phyloP scores from a whole-genome alignment of 2,113 vertebrate genomes.

The Nerophis lumbriciformis region DNA sequence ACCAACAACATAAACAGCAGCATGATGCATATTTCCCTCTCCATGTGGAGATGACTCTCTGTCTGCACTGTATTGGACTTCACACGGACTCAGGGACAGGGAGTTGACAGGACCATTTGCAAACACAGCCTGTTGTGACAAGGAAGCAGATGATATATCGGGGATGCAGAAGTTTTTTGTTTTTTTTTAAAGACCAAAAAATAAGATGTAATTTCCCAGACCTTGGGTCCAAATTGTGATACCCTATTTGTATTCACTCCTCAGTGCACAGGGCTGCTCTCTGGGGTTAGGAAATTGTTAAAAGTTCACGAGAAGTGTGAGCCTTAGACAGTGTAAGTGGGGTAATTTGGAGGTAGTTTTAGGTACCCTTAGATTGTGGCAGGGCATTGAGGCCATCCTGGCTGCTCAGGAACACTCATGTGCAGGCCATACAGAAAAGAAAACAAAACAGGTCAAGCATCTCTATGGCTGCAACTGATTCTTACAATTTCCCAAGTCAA shows the following conservation, averaged over 20 bases:
- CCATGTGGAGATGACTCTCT: conserved; percentile 41
- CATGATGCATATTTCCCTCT: conserved; percentile 49
- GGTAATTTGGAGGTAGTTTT: conserved; percentile 47
- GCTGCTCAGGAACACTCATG: conserved; percentile 64
- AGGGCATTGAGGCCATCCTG: conserved; percentile 69
- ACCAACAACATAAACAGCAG: conserved; percentile 54
- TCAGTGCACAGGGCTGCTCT: conserved; percentile 39
- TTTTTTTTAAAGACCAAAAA: conserved; percentile 23
- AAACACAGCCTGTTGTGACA: conserved; percentile 30
- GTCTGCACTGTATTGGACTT: conserved; percentile 49
- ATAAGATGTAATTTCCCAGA: conserved; percentile 27
- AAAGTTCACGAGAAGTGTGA: conserved; percentile 43
- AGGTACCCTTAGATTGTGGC: conserved; percentile 59
- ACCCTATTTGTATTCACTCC: conserved; percentile 55
- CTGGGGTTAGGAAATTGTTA: conserved; percentile 45
- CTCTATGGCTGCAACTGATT: no score
- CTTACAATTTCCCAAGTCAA: no score
- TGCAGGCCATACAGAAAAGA: conserved; percentile 35
- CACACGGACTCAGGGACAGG: conserved; percentile 31
- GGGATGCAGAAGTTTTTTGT: conserved; percentile 27
- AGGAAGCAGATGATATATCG: conserved; percentile 21
- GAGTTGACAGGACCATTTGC: conserved; percentile 55
- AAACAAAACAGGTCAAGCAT: background rate
- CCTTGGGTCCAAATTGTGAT: conserved; percentile 32
- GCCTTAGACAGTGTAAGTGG: conserved; percentile 40